Evolutionary conservation across 2,797 vertebrate genomes (phyloP).

Genomic region (Tapera naevia): DNA sequence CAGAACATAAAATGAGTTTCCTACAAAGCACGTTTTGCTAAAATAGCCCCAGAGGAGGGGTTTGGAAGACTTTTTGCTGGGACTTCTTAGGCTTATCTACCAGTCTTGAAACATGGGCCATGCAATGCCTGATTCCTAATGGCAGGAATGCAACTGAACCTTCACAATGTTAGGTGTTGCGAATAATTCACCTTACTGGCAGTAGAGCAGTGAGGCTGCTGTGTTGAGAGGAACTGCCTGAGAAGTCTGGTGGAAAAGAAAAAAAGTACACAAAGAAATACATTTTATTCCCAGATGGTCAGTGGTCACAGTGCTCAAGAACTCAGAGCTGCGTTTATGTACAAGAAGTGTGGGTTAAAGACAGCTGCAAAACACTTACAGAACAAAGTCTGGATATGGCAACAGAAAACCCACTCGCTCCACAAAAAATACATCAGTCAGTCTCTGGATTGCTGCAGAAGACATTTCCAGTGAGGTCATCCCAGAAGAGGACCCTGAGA

Average conservation of each 20-base stretch:
- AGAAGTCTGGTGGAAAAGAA: not conserved
- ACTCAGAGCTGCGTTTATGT: not conserved
- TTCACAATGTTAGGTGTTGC: not conserved
- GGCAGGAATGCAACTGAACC: not conserved
- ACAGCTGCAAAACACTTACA: conserved; percentile 74
- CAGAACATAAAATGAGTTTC: not conserved
- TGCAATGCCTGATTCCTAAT: not conserved
- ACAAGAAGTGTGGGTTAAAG: conserved; percentile 29
- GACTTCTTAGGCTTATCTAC: not conserved
- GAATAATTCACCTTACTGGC: not conserved
- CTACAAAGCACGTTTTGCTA: not conserved
- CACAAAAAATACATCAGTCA: not conserved
- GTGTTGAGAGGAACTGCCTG: not conserved
- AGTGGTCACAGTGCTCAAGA: not conserved
- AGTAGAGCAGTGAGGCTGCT: not conserved
- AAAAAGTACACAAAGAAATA: not conserved
- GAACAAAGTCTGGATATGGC: conserved; percentile 48
- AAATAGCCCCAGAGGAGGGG: not conserved
- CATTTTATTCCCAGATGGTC: not conserved
- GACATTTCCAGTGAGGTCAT: not conserved
- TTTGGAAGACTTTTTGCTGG: not conserved
- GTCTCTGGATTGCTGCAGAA: not conserved
- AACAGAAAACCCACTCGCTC: conserved; percentile 1
- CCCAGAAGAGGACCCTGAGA: not conserved
- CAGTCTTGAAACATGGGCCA: not conserved